These are phyloP conservation scores for Gallinago solitaria DNA, from an alignment of 2,797 vertebrate genomes.

Conservation along the genomic window DNA sequence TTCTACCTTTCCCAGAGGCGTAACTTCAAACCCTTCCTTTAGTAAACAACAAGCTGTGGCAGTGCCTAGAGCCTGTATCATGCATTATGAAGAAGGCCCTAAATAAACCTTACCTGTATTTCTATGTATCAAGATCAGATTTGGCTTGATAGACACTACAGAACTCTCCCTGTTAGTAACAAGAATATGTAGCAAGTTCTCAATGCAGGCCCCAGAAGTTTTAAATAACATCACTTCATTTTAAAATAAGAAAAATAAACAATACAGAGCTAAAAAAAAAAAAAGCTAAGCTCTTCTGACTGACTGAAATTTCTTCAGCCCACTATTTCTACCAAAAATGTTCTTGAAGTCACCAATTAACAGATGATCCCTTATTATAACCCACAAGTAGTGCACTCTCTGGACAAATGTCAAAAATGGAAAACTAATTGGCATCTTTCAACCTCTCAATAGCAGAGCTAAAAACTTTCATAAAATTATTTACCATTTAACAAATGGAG, in stretches of 20 bases:
- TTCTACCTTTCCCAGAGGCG: neutral
- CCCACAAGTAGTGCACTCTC: neutral
- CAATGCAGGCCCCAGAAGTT: neutral
- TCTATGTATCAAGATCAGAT: neutral
- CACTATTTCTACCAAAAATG: neutral
- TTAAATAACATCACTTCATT: neutral
- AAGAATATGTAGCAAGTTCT: neutral
- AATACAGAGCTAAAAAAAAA: neutral
- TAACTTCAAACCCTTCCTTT: neutral
- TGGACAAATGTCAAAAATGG: neutral
- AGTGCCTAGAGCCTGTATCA: neutral
- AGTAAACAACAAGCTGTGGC: neutral
- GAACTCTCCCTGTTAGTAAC: neutral
- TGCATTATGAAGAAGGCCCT: neutral
- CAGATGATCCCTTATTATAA: neutral
- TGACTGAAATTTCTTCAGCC: neutral
- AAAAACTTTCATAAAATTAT: neutral
- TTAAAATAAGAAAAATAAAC: neutral
- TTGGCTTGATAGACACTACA: neutral
- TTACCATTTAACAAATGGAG: neutral
- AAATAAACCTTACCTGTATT: neutral
- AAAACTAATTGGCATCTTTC: neutral
- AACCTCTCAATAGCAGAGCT: neutral
- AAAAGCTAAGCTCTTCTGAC: neutral
- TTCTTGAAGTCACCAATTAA: neutral